Evolutionary conservation across 92 coral and sea anemone species (phyloP).

Genomic region (Parazoanthus atlanticus): DNA sequence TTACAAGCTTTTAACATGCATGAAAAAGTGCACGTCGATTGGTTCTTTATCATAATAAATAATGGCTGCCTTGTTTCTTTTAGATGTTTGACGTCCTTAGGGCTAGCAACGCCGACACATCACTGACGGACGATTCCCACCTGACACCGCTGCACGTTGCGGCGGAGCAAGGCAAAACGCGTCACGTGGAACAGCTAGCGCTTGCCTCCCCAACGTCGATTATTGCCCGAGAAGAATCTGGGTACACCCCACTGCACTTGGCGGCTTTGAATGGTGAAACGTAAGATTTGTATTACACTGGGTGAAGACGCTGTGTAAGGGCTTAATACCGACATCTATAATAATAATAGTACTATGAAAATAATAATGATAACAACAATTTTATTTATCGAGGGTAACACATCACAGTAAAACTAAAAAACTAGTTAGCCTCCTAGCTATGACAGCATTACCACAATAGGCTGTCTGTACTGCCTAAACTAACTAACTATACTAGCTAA

Average conservation of each 20-base stretch:
- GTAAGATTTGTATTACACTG: conserved; percentile 30
- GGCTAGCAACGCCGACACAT: conserved; percentile 57
- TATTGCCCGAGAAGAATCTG: conserved; percentile 50
- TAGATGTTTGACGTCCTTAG: conserved; percentile 59
- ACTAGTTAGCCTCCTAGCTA: too few species aligned
- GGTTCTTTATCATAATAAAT: neutral
- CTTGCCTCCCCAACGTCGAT: conserved; percentile 55
- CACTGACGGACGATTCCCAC: conserved; percentile 52
- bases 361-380: too few species aligned
- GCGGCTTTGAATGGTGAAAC: conserved; percentile 73
- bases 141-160: conserved; percentile 74
- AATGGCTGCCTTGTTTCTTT: neutral
- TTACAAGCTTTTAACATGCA: too few species aligned
- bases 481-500: too few species aligned
- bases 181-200: conserved; percentile 58
- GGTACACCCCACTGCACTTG: conserved; percentile 66
- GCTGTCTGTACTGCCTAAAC: too few species aligned
- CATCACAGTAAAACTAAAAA: too few species aligned
- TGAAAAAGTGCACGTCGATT: neutral
- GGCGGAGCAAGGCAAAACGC: conserved; percentile 65
- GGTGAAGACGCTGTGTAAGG: neutral
- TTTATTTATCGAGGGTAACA: too few species aligned
- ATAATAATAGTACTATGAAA: too few species aligned
- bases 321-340: neutral
- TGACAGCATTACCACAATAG: too few species aligned